These are phyloP conservation scores for Phymorhynchus buccinoides DNA, from an alignment of 1,140 invertebrate genomes.

Conservation along the genomic window DNA sequence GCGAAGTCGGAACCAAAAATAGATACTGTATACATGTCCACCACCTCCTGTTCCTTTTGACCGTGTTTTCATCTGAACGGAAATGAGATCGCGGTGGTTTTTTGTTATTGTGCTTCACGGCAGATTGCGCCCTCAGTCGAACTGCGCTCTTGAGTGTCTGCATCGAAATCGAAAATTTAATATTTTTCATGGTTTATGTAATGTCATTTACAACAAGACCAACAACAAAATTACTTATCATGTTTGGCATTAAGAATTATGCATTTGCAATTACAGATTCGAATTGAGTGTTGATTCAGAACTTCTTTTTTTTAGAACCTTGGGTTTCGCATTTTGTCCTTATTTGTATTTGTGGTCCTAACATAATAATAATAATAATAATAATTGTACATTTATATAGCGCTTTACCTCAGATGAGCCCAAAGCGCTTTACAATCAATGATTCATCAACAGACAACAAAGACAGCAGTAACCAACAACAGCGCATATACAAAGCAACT, in stretches of 20 bases:
- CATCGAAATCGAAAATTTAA: too few species aligned
- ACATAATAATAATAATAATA: not conserved
- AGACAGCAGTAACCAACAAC: not conserved
- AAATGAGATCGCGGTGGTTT: not conserved
- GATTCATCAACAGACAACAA: too few species aligned
- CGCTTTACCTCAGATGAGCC: not conserved
- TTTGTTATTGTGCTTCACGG: not conserved
- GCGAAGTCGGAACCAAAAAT: not conserved
- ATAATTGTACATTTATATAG: not conserved
- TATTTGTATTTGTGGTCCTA: not conserved
- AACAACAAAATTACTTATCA: not conserved
- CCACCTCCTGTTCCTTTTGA: constrained; percentile 4
- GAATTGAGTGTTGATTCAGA: not conserved
- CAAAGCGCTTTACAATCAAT: too few species aligned
- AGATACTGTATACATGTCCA: too few species aligned
- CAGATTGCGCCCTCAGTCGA: not conserved
- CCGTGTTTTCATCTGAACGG: constrained; percentile 2
- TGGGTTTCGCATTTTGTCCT: not conserved
- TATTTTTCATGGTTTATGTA: not conserved
- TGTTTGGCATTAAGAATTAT: not conserved
- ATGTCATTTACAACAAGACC: not conserved
- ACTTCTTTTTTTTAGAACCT: not conserved
- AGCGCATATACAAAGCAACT: not conserved
- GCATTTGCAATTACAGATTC: not conserved
- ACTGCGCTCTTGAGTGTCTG: too few species aligned